Percentiles rank a stretch among this genome's conserved stretches.
Evolutionary conservation across 2,888 invertebrate genomes (phyloP).

Genomic region (Dorcus parallelipipedus): DNA sequence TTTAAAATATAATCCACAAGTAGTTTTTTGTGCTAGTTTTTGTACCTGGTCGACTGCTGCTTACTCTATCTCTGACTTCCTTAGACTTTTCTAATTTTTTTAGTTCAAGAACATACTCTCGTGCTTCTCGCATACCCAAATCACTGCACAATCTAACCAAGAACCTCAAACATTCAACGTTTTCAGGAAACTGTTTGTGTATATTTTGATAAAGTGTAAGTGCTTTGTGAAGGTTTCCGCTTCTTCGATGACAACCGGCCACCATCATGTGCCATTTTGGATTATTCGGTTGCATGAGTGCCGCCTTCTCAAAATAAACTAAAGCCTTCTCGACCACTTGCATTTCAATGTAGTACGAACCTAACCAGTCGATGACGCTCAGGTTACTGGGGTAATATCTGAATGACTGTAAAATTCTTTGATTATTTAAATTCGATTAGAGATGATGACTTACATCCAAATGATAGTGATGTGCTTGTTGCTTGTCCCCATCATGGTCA

Average conservation of each 20-base stretch:
- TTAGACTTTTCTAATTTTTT: slow-evolving; percentile 62
- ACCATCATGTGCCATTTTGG: slow-evolving; percentile 84
- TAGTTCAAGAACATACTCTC: slow-evolving; percentile 79
- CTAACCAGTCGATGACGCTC: slow-evolving; percentile 83
- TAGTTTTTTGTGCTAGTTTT: not conserved
- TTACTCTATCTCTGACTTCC: slow-evolving; percentile 56
- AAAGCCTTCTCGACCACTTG: slow-evolving; percentile 87
- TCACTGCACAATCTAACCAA: slow-evolving; percentile 86
- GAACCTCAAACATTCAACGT: slow-evolving; percentile 87
- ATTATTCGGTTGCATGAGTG: slow-evolving; percentile 71
- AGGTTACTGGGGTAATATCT: slow-evolving; percentile 69
- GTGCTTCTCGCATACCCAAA: slow-evolving; percentile 85
- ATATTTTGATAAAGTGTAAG: slow-evolving; percentile 80
- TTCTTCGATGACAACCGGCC: slow-evolving; percentile 78
- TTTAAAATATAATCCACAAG: not conserved
- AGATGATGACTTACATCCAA: slow-evolving; percentile 59
- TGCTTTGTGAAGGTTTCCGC: slow-evolving; percentile 62
- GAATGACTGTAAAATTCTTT: slow-evolving; percentile 54
- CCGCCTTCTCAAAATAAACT: slow-evolving; percentile 76
- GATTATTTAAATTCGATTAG: not conserved
- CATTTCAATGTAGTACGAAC: slow-evolving; percentile 83
- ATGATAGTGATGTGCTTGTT: slow-evolving; percentile 82
- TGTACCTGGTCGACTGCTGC: slow-evolving; percentile 57
- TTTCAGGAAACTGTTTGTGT: slow-evolving; percentile 88
- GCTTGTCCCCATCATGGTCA: slow-evolving; percentile 86